Base-by-base conservation (phyloP, 2,888 invertebrate species). In the Molorchus minor region DNA sequence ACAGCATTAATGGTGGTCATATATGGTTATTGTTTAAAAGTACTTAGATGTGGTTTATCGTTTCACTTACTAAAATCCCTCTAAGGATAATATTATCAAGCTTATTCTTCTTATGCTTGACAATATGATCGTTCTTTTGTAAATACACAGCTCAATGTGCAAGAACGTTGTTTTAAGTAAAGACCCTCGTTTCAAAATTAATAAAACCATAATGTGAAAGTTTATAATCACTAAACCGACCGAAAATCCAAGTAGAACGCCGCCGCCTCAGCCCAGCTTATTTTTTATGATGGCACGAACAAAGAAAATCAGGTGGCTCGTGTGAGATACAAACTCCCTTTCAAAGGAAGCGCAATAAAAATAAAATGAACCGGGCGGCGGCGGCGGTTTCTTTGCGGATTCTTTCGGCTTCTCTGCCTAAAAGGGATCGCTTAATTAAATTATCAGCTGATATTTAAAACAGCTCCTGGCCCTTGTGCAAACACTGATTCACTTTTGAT, bases 361-460 rank as follows among this genome's bases (percentile, higher is more conserved):
- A 75, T 75, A 72, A 73, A 71, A 73, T 70, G 72, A 72, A 72
- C 65, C 62, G 47, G 30, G 30, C 45, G 21, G 40, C 20, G 15
- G 62, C 61, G 60, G 69, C 65, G 58, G 64, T 62, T 61, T 62
- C 64, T 61, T 53, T 58, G 66, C 61, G 64, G 71, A 69, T 73
- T 74, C 73, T 76, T 73, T 72, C 67, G 73, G 73, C 75, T 75
- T 73, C 72, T 75, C 15, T 38, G 74, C 74, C 74, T 76, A 71
- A 75, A 75, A 75, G 75, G 77, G 75, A 75, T 74, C 75, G 76
- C 79, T 79, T 80, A 80, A 80, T 80, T 80, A 80, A 80, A 80
- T 80, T 80, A 80, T 79, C 80, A 77, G 78, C 77, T 78, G 80
- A 79, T 80, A 79, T 79, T 79, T 79, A 78, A 79, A 79, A 76